These are phyloP conservation scores for Camponotus fellah DNA, from an alignment of 2,888 invertebrate species.

Conservation along the genomic window DNA sequence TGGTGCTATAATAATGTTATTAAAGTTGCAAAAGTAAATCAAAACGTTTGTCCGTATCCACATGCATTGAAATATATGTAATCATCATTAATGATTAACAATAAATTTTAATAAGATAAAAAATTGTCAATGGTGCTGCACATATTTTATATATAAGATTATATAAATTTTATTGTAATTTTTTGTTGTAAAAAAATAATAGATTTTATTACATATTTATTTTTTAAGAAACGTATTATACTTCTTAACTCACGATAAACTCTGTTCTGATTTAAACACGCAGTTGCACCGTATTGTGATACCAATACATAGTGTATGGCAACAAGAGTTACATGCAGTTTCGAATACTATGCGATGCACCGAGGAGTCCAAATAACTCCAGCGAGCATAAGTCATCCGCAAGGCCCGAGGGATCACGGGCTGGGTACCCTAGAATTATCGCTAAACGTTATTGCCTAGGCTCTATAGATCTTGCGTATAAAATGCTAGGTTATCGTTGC, in stretches of 20 bases:
- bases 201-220: neutral
- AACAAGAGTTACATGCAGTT: constrained; percentile 55
- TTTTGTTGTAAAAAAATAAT: neutral
- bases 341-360: constrained; percentile 62
- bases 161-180: neutral
- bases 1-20: neutral
- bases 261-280: neutral
- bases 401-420: constrained; percentile 77
- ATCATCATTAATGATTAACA: neutral
- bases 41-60: neutral
- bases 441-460: constrained; percentile 86
- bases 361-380: constrained; percentile 71
- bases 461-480: constrained; percentile 85
- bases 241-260: neutral
- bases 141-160: neutral
- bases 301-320: constrained; percentile 36
- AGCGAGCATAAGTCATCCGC: constrained; percentile 82
- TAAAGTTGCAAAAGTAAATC: neutral
- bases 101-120: neutral
- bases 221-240: neutral
- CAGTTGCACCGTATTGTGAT: neutral
- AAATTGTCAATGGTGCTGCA: neutral
- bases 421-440: constrained; percentile 85
- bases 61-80: neutral
- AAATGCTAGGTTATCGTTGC: constrained; percentile 84